A percentile compares a stretch with the other conserved stretches of the same genome.
Conservation (phyloP, 2,888 invertebrate genomes). For the Tenthredo distinguenda region DNA sequence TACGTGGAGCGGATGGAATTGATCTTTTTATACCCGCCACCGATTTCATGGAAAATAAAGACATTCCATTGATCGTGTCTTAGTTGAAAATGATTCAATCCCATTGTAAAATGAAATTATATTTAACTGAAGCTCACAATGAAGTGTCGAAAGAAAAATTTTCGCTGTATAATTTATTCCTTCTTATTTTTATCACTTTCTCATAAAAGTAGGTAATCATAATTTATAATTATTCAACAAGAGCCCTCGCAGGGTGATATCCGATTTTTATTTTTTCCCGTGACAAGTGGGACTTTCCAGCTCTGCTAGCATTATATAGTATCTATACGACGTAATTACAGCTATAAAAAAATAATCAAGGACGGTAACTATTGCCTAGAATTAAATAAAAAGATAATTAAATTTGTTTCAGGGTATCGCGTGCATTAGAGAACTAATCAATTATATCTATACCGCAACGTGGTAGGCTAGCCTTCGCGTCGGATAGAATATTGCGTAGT, state of each 20-base stretch:
- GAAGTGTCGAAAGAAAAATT: neutral
- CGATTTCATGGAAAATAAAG: constrained; percentile 72
- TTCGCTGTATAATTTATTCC: neutral
- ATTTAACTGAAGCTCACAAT: neutral
- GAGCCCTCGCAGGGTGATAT: neutral
- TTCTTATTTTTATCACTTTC: neutral
- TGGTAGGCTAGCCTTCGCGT: neutral
- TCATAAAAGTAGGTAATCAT: neutral
- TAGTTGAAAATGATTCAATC: constrained; percentile 49
- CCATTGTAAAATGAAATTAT: neutral
- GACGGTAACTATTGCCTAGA: constrained; percentile 13
- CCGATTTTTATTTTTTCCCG: neutral
- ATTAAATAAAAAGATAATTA: constrained; percentile 21
- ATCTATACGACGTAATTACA: neutral
- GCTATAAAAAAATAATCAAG: neutral
- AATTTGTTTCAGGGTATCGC: constrained; percentile 15
- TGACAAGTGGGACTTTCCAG: neutral
- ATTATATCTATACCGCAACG: neutral
- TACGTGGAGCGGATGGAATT: constrained; percentile 73
- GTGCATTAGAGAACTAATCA: constrained; percentile 34
- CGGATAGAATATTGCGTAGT: neutral
- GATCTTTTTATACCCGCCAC: constrained; percentile 76
- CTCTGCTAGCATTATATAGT: neutral
- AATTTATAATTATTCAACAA: neutral
- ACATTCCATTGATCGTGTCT: constrained; percentile 72